A percentile compares a stretch with the other conserved stretches of the same genome.
phyloP scores from a whole-genome alignment of 1,140 invertebrate species.

The Ridgeia piscesae region DNA sequence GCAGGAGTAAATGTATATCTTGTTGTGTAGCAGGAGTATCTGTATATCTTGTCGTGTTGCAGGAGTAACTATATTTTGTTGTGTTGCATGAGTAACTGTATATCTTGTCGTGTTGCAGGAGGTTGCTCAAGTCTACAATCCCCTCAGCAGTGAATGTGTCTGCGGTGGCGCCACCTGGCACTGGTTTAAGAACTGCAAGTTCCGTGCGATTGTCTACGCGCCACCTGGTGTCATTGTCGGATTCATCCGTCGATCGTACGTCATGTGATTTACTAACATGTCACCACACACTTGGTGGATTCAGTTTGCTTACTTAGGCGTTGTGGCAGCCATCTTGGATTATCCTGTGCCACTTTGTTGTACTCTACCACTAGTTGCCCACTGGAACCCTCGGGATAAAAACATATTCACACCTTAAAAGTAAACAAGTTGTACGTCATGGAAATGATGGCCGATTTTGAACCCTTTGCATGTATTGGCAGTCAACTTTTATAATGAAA shows the following conservation, averaged over 20 bases:
- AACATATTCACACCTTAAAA: too few species aligned
- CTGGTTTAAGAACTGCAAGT: constrained; percentile 22
- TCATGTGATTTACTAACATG: neutral
- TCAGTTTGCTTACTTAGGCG: too few species aligned
- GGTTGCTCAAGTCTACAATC: constrained; percentile 22
- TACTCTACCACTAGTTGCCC: too few species aligned
- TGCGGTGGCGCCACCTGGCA: constrained; percentile 29
- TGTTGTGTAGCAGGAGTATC: too few species aligned
- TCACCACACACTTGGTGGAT: neutral
- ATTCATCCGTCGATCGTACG: constrained; percentile 27
- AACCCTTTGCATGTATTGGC: too few species aligned
- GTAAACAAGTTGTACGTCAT: too few species aligned
- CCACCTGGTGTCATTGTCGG: constrained; percentile 25
- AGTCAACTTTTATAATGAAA: too few species aligned
- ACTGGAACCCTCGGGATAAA: too few species aligned
- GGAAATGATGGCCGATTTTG: too few species aligned
- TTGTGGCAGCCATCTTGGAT: too few species aligned
- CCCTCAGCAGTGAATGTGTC: constrained; percentile 15
- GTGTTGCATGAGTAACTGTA: constrained; percentile 16
- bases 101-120: constrained; percentile 15
- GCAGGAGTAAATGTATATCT: too few species aligned
- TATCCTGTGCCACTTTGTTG: too few species aligned
- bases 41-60: neutral
- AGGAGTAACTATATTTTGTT: neutral
- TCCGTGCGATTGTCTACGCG: constrained; percentile 27